These are phyloP conservation scores for Scaptomyza flava DNA, from an alignment of 2,888 invertebrate species.

Conservation along the genomic window DNA sequence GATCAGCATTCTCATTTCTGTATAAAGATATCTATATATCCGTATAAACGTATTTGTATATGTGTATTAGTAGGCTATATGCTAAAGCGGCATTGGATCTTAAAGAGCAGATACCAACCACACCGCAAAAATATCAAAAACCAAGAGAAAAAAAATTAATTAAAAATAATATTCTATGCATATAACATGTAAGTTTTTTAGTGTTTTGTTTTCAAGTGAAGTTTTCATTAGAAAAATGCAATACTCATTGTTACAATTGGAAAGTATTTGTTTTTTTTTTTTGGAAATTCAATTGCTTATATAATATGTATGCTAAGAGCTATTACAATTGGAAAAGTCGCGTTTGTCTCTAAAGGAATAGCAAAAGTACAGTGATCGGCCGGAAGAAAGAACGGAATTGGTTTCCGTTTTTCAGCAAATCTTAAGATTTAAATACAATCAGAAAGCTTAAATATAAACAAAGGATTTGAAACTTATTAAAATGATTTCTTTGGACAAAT, in stretches of 20 bases:
- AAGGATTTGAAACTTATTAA: not conserved
- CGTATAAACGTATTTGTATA: conserved; percentile 45
- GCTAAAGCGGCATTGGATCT: conserved; percentile 37
- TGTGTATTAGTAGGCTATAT: conserved; percentile 52
- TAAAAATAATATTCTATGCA: conserved; percentile 11
- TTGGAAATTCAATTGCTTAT: conserved; percentile 60
- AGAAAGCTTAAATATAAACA: not conserved
- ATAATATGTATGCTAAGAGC: conserved; percentile 4
- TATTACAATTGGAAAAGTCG: conserved; percentile 10
- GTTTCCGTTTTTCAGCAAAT: not conserved
- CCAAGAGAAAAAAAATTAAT: conserved; percentile 4
- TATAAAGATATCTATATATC: conserved; percentile 38
- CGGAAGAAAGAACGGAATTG: not conserved
- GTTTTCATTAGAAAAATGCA: conserved; percentile 62
- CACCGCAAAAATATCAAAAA: conserved; percentile 38
- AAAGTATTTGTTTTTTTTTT: conserved; percentile 26
- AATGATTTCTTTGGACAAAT: not conserved
- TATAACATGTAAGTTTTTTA: conserved; percentile 22
- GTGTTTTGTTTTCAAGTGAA: conserved; percentile 45
- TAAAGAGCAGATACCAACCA: conserved; percentile 24
- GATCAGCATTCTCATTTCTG: conserved; percentile 19
- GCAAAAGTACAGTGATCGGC: conserved; percentile 21
- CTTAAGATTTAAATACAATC: not conserved
- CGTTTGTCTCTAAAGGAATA: conserved; percentile 2
- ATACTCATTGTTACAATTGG: conserved; percentile 71